Evolutionary conservation across 2,797 vertebrate genomes (phyloP), one percentile per base, ranked within the genome.

Genomic region (Hemitrygon akajei): DNA sequence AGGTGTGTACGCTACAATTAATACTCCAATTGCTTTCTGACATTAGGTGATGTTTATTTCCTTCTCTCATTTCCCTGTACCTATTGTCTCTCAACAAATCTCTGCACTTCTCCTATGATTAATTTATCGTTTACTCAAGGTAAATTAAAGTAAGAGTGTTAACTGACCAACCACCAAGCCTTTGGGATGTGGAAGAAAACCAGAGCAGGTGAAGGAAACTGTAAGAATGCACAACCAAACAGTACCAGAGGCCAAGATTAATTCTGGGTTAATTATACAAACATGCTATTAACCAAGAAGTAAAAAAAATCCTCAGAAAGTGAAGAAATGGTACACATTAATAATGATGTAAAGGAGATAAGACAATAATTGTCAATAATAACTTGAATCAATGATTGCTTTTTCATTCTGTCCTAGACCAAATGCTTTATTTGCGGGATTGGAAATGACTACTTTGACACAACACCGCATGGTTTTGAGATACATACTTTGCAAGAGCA

Each of bases 361-460:
- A 89, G 86, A 34, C 16, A 34, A n/a, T 87, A 16, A 66, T 87
- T 87, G 69, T 63, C n/a, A 69, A 69, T 40, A 20, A 40, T n/a
- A 30, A 14, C 22, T 87, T 87, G 56, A 87, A 60, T 87, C 12
- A 87, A 87, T 94, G 9, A 12, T 94, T 94, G 34, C 91, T 95
- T 86, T 66, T 95, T 95, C 94, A 95, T 95, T 93, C 93, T 0
- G 93, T 94, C 94, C 93, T 96, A 99, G 99, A 99, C 99, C 69
- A 99, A 99, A 96, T 99, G 99, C 94, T 99, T 99, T 96, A 99
- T 99, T 95, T 99, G 99, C 95, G 99, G 99, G 94, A 99, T 99
- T 9, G 99, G 99, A 89, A 99, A 99, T 58, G 99, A 99, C 94
- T 99, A 99, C 96, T 99, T 99, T 95, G 99, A 99, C 96, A 98